These are phyloP conservation scores for Characodon lateralis DNA, from an alignment of 2,797 vertebrate species.

Conservation along the genomic window DNA sequence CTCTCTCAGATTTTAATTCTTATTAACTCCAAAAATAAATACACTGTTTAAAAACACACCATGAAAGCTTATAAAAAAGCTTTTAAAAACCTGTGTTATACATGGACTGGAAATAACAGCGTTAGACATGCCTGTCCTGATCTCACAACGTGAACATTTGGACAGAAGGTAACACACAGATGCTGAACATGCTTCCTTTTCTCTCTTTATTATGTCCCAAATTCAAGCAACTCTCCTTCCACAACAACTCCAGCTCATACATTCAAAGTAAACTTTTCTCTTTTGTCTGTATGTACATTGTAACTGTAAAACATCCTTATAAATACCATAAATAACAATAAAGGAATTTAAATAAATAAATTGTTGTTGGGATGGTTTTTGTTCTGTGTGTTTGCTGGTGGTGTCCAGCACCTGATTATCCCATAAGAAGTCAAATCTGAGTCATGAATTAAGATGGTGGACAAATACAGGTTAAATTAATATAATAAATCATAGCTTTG, in stretches of 20 bases:
- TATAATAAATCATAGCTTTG: conserved; percentile 1
- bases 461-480: conserved; percentile 2
- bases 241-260: conserved; percentile 53
- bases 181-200: conserved; percentile 11
- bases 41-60: too few species aligned
- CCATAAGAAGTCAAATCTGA: conserved; percentile 40
- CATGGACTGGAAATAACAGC: background rate
- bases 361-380: conserved; percentile 60
- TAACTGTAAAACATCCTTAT: conserved; percentile 61
- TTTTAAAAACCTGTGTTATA: background rate
- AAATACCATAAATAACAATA: conserved; percentile 83
- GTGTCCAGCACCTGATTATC: conserved; percentile 73
- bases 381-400: conserved; percentile 57
- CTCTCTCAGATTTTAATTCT: too few species aligned
- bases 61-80: background rate
- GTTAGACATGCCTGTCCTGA: background rate
- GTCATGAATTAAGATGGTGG: background rate
- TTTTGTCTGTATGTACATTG: conserved; percentile 56
- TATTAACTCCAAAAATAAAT: background rate
- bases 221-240: conserved; percentile 46
- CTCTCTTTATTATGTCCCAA: conserved; percentile 58
- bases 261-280: conserved; percentile 61
- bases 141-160: background rate
- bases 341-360: conserved; percentile 85
- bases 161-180: conserved; percentile 29